phyloP scores from a whole-genome alignment of 2,113 vertebrate species.

The Oreochromis tanganicae region DNA sequence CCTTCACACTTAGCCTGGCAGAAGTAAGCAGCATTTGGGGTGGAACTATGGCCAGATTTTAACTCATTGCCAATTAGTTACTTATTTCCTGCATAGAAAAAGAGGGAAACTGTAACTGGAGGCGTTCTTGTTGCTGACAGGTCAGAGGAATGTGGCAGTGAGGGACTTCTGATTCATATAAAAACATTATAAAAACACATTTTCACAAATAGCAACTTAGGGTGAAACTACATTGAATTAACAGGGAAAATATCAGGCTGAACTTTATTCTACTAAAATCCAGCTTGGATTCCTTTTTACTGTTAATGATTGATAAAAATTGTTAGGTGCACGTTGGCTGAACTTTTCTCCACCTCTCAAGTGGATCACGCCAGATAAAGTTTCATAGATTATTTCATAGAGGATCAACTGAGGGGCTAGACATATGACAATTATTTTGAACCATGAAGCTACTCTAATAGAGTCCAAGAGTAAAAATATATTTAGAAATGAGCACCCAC shows the following conservation, averaged over 20 bases:
- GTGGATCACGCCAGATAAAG: background rate
- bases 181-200: background rate
- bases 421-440: background rate
- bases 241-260: background rate
- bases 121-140: background rate
- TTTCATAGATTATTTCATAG: background rate
- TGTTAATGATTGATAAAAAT: background rate
- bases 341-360: background rate
- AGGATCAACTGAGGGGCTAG: background rate
- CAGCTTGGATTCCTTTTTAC: background rate
- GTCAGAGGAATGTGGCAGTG: accelerated
- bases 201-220: background rate
- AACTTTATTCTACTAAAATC: background rate
- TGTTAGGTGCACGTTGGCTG: background rate
- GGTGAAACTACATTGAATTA: background rate
- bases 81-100: background rate
- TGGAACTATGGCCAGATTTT: background rate
- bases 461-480: background rate
- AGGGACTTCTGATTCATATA: background rate
- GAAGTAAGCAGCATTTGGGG: background rate
- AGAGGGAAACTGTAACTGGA: background rate
- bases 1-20: background rate
- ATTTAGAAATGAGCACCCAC: background rate
- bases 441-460: background rate
- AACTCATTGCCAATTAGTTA: background rate